Conservation (phyloP, 2,113 vertebrate genomes). For the Rhipidura dahli region DNA sequence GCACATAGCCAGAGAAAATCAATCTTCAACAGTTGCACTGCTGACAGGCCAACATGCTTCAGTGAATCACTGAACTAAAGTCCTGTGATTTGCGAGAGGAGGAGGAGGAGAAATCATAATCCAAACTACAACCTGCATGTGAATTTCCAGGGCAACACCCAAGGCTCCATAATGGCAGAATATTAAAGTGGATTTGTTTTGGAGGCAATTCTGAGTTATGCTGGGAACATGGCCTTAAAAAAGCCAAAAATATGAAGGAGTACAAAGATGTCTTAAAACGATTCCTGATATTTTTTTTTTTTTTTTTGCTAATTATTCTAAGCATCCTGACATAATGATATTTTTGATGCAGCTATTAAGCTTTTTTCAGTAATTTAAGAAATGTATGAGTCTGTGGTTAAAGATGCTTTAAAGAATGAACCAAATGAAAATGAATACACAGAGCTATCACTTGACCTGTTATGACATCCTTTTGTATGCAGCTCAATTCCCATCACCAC, state of each 20-base stretch:
- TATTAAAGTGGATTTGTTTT: not conserved
- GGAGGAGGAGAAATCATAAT: not conserved
- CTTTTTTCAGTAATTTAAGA: not conserved
- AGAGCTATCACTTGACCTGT: not conserved
- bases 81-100: not conserved
- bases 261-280: not conserved
- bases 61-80: not conserved
- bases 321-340: not conserved
- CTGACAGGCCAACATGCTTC: not conserved
- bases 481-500: not conserved
- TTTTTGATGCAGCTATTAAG: not conserved
- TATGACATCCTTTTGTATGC: rapidly evolving
- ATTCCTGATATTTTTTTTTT: not conserved
- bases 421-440: not conserved
- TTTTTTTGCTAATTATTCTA: not conserved
- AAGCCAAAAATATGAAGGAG: not conserved
- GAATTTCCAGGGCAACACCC: not conserved
- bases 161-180: not conserved
- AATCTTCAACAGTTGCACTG: not conserved
- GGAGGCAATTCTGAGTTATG: not conserved
- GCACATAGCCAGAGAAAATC: not conserved
- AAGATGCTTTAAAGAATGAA: not conserved
- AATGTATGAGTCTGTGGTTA: not conserved
- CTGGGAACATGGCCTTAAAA: not conserved
- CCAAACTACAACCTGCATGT: not conserved